Evolutionary conservation across 1,140 invertebrate species (phyloP).

Genomic region (Lasioglossum albipes): DNA sequence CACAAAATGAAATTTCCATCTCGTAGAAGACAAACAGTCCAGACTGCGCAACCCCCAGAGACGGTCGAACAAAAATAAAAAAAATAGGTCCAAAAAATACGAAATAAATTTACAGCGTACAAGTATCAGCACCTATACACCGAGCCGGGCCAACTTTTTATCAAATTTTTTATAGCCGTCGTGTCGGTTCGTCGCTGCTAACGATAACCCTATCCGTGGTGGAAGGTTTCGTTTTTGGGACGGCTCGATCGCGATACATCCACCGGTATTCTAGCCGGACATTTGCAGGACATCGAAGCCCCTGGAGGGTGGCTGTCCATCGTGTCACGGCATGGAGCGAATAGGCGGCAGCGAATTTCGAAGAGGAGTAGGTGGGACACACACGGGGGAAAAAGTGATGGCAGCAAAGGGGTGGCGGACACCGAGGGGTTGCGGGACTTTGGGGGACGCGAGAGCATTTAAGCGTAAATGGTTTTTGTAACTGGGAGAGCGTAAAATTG

Average conservation of each 20-base stretch:
- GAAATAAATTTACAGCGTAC: slow-evolving; percentile 28
- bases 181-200: background rate
- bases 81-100: background rate
- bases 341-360: slow-evolving; percentile 56
- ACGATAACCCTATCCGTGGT: slow-evolving; percentile 42
- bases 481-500: slow-evolving; percentile 80
- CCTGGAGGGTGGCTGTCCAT: slow-evolving; percentile 62
- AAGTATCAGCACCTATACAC: slow-evolving; percentile 9
- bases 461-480: slow-evolving; percentile 80
- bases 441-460: slow-evolving; percentile 76
- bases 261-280: slow-evolving; percentile 40
- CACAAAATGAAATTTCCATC: too few relatives aligned
- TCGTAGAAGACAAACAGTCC: too few relatives aligned
- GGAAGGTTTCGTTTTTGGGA: slow-evolving; percentile 49
- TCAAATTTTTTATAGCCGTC: slow-evolving; percentile 37
- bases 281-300: slow-evolving; percentile 61
- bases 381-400: slow-evolving; percentile 28
- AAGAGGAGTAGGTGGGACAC: slow-evolving; percentile 14
- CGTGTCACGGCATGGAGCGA: slow-evolving; percentile 61
- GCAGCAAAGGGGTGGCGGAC: slow-evolving; percentile 46
- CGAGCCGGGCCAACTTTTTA: slow-evolving; percentile 12
- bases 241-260: slow-evolving; percentile 48
- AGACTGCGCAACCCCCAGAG: too few relatives aligned
- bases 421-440: slow-evolving; percentile 65
- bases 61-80: too few relatives aligned